These are phyloP conservation scores for Heliconius eleuchia DNA, from an alignment of 1,140 invertebrate genomes.

Conservation along the genomic window DNA sequence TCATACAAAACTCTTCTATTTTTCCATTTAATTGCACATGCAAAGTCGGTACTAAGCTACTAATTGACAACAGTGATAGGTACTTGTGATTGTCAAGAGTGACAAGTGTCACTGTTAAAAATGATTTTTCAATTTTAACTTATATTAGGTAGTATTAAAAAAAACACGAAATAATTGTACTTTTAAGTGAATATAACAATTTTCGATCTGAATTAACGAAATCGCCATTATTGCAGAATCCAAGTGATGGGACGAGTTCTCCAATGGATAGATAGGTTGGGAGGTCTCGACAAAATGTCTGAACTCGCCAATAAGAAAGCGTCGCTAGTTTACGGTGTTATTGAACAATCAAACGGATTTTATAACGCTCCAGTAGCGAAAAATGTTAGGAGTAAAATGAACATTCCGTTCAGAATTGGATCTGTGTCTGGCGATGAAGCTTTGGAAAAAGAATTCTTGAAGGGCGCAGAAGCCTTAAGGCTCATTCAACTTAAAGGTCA, in stretches of 20 bases:
- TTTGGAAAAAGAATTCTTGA: slow-evolving; percentile 93
- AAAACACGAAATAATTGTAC: no score
- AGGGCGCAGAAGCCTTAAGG: slow-evolving; percentile 87
- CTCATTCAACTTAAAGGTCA: slow-evolving; percentile 98
- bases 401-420: slow-evolving; percentile 94
- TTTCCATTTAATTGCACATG: no score
- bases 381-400: slow-evolving; percentile 91
- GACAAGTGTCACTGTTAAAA: no score
- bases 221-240: slow-evolving; percentile 85
- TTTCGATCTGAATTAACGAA: neutral
- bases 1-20: no score
- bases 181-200: no score
- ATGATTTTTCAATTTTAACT: no score
- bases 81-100: no score
- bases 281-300: slow-evolving; percentile 93
- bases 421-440: slow-evolving; percentile 85
- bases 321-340: slow-evolving; percentile 90
- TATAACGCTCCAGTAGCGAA: slow-evolving; percentile 89
- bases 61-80: no score
- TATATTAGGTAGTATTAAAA: no score
- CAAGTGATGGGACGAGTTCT: slow-evolving; percentile 95
- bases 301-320: slow-evolving; percentile 88
- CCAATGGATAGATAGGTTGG: slow-evolving; percentile 94
- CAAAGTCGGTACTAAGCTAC: no score
- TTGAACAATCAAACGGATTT: slow-evolving; percentile 94